Conservation (phyloP, 1,140 invertebrate genomes). For the Carposina sasakii region DNA sequence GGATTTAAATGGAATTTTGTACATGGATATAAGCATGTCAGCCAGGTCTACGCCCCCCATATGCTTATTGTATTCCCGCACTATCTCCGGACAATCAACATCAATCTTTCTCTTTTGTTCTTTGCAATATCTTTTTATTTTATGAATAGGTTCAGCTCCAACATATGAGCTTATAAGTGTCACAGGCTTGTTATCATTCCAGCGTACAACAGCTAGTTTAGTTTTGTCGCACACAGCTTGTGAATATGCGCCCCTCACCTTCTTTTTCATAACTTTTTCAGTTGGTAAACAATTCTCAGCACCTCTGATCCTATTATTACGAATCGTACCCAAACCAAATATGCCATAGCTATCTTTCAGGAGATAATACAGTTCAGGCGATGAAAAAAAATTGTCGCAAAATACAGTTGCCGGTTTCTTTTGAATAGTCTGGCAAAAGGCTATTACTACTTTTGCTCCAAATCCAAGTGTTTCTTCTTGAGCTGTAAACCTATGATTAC, state of each 20-base stretch:
- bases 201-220: conserved; percentile 21
- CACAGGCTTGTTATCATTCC: conserved; percentile 23
- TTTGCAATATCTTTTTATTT: conserved; percentile 6
- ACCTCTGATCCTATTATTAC: conserved; percentile 17
- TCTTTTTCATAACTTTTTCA: conserved; percentile 25
- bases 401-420: conserved; percentile 18
- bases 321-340: conserved; percentile 20
- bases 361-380: conserved; percentile 21
- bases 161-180: conserved; percentile 5
- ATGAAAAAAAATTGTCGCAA: conserved; percentile 31
- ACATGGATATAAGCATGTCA: conserved; percentile 9
- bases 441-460: conserved; percentile 27
- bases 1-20: conserved; percentile 16
- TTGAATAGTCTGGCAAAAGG: conserved; percentile 21
- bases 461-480: conserved; percentile 23
- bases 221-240: conserved; percentile 16
- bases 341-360: conserved; percentile 22
- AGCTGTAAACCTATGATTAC: conserved; percentile 21
- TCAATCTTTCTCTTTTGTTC: conserved; percentile 11
- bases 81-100: conserved; percentile 11
- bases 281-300: conserved; percentile 13
- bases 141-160: not conserved
- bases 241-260: conserved; percentile 16
- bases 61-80: conserved; percentile 13
- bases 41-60: conserved; percentile 23